A percentile compares a stretch with the other conserved stretches of the same genome.
Conservation (phyloP, 2,888 invertebrate genomes). For the Incurvaria masculella region DNA sequence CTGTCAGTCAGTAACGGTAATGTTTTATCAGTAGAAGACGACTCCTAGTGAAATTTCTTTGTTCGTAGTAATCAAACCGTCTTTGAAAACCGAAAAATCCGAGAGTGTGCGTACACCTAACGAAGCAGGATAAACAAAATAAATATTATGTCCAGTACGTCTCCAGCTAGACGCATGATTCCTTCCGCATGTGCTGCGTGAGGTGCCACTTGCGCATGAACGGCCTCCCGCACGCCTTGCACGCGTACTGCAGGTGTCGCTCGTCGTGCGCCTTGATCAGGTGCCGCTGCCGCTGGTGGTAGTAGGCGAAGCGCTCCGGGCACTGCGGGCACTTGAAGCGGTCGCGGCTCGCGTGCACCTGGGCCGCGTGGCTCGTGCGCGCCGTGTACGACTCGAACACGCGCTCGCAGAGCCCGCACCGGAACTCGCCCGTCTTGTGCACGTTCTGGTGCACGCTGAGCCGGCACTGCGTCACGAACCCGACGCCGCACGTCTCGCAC, state of each 20-base stretch:
- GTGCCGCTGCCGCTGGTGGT: background rate
- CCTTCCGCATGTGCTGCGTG: conserved; percentile 11
- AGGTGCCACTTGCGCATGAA: conserved; percentile 35
- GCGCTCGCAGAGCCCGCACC: conserved; percentile 30
- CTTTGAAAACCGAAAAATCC: conserved; percentile 19
- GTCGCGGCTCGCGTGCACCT: background rate
- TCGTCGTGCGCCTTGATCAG: background rate
- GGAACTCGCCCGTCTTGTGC: conserved; percentile 35
- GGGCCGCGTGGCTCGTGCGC: background rate
- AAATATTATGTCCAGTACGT: background rate
- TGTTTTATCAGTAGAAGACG: conserved; percentile 47
- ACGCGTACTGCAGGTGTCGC: conserved; percentile 10
- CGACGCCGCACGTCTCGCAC: conserved; percentile 41
- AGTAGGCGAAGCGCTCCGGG: background rate
- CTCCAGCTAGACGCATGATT: background rate
- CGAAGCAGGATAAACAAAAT: background rate
- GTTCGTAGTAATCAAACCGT: background rate
- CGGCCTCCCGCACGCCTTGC: conserved; percentile 39
- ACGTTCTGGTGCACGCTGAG: conserved; percentile 42
- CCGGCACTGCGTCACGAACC: conserved; percentile 30
- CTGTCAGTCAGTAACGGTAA: no score
- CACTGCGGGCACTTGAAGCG: background rate
- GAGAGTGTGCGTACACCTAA: background rate
- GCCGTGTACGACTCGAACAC: background rate
- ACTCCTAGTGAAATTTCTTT: conserved; percentile 26